A percentile compares a stretch with the other conserved stretches of the same genome.
These are phyloP conservation scores for Ctenopoma kingsleyae DNA, from an alignment of 2,797 vertebrate genomes.

Conservation along the genomic window DNA sequence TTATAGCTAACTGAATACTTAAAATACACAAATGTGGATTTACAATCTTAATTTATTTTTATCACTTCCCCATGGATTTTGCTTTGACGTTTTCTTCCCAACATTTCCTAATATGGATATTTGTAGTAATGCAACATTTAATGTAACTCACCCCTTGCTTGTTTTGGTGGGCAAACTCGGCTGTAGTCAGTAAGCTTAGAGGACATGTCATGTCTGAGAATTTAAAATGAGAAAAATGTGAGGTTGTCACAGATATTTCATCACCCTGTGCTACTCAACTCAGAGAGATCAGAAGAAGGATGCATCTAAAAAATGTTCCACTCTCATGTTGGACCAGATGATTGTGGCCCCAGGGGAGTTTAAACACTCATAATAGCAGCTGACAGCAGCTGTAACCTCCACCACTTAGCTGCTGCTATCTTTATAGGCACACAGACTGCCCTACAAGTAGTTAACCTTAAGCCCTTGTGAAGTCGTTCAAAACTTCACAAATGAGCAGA, in stretches of 20 bases:
- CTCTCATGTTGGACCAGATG: slow-evolving; percentile 15
- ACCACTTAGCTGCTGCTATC: slow-evolving; percentile 22
- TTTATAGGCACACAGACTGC: slow-evolving; percentile 30
- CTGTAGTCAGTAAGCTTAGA: neutral
- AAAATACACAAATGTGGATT: neutral
- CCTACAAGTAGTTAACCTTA: slow-evolving; percentile 24
- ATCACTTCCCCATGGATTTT: too few relatives aligned
- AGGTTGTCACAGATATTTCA: slow-evolving; percentile 3
- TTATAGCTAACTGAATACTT: neutral
- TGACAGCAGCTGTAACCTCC: slow-evolving; percentile 53
- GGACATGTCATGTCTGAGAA: neutral
- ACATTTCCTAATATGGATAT: neutral
- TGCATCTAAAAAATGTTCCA: slow-evolving; percentile 32
- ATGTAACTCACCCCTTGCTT: neutral
- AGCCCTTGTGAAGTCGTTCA: slow-evolving; percentile 2
- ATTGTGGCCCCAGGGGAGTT: slow-evolving; percentile 26
- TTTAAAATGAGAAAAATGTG: neutral
- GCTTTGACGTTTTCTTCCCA: neutral
- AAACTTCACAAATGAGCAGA: slow-evolving; percentile 2
- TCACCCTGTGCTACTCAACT: neutral
- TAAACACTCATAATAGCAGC: slow-evolving; percentile 37
- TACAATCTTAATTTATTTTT: neutral
- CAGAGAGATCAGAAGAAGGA: slow-evolving; percentile 4
- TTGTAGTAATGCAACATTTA: neutral
- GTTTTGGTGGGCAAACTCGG: neutral